Evolutionary conservation across 2,797 vertebrate species (phyloP), one percentile per base, ranked within the genome.

Genomic region (Scarus forsteni): DNA sequence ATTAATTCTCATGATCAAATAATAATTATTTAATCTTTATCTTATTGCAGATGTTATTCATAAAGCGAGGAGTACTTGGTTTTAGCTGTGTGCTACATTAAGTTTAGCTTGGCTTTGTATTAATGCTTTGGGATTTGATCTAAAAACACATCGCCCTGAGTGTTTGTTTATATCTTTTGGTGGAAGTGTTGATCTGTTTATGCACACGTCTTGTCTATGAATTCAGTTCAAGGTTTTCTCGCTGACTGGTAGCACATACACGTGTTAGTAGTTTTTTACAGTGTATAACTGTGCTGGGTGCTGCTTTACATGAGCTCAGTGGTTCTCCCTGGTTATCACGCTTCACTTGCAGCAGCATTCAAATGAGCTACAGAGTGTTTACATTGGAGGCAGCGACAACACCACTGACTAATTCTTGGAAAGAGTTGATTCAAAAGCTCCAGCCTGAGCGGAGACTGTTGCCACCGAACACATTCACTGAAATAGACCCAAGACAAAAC

Each of bases 1-100:
- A 46, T 81, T 81, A 88, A 87, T 83, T 85, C 57, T 86, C 77
- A 81, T 67, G 88, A 92, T 90, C 89, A 90, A 88, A 91, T 88
- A 70, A 79, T 91, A 73, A 89, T 88, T 85, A 91, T 92, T 89
- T 89, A 86, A 91, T 88, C 78, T 71, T 81, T 87, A 86, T 89
- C 79, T 83, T 88, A 87, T 88, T 83, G 56, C 75, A 55, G 69
- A 84, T 81, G 73, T 64, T 82, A 77, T 84, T 83, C 77, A 72
- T 85, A 70, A 89, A 83, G 77, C 74, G 53, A 79, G 60, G 60
- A 79, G 50, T 56, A 27, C 53, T 66, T 86, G 77, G 93, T 92
- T 90, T 91, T 92, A 62, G 48, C 61, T 59, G 81, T 72, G 81
- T 78, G 80, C 77, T 83, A 71, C 69, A 36, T 76, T 56, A 69